Evolutionary conservation across 2,888 invertebrate species (phyloP), one percentile per base, ranked within the genome.

Genomic region (Heliconius cydno): DNA sequence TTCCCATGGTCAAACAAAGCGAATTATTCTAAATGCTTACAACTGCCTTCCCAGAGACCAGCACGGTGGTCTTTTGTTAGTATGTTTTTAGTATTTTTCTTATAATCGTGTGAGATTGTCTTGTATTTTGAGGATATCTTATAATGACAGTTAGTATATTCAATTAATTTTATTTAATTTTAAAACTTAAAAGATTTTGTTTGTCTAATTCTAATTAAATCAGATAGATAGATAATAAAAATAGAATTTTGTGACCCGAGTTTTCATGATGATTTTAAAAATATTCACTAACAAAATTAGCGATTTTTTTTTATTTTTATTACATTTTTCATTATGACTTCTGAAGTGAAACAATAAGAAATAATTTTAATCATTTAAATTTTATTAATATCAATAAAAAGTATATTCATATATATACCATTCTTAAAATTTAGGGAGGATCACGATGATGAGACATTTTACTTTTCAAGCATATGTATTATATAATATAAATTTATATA

Each of bases 1-100:
- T 87, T 87, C 85, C 86, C 86, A 86, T 84, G 84, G 86, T 86
- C 88, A 86, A 88, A 90, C 89, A 88, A 87, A 88, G 87, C 88
- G 88, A 89, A 91, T 90, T 90, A 88, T 89, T 87, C 85, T 86
- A 90, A 92, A 91, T 93, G 94, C 93, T 94, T 92, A 93, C 89
- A 86, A 83, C 83, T 86, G 90, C 83, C 86, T 94, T 93, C 93
- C 92, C 87, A 91, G 92, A 92, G 68, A 88, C 86, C 76, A 80
- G 84, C 86, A 82, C 82, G 87, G 86, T 87, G 88, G 87, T 85
- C 86, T 86, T 85, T 85, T 84, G 85, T 79, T 86, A 86, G 87
- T 87, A 90, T 90, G 88, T 79, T 85, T 87, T 87, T 84, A 88
- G 86, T 89, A 87, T 87, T 87, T 88, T 85, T 84, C 82, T 80